These are phyloP conservation scores for Micrasema minimum DNA, from an alignment of 1,140 invertebrate species.

Conservation along the genomic window DNA sequence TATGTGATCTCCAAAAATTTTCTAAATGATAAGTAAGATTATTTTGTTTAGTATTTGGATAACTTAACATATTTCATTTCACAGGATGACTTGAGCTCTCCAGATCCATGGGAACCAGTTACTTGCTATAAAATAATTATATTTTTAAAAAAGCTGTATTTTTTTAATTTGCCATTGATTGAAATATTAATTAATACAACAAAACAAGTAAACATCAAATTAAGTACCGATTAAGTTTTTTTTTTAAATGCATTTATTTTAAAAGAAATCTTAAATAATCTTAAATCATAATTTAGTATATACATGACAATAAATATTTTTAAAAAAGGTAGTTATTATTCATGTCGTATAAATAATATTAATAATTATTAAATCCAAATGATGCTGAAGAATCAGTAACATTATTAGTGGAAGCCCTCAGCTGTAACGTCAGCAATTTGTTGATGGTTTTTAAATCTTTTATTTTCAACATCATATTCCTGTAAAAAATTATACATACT, in stretches of 20 bases:
- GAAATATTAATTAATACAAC: constrained; percentile 21
- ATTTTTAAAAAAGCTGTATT: constrained; percentile 26
- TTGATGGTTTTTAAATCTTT: constrained; percentile 29
- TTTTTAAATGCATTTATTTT: no score
- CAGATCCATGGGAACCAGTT: constrained; percentile 18
- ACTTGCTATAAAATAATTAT: constrained; percentile 24
- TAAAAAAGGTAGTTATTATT: no score
- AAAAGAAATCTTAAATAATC: no score
- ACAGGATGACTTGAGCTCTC: constrained; percentile 1
- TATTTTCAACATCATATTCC: constrained; percentile 33
- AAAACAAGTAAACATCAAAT: constrained; percentile 15
- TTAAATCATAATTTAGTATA: no score
- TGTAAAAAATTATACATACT: no score
- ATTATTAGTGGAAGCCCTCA: no score
- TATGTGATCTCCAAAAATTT: no score
- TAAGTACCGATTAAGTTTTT: no score
- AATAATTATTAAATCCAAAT: not conserved
- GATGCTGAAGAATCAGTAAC: not conserved
- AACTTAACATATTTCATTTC: no score
- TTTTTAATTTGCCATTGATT: constrained; percentile 31
- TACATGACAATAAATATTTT: no score
- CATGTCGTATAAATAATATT: not conserved
- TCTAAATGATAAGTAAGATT: no score
- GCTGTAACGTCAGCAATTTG: constrained; percentile 16
- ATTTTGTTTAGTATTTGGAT: no score